Evolutionary conservation across 2,888 invertebrate species (phyloP), one percentile per base, ranked within the genome.

Genomic region (Caenorhabditis virilis): DNA sequence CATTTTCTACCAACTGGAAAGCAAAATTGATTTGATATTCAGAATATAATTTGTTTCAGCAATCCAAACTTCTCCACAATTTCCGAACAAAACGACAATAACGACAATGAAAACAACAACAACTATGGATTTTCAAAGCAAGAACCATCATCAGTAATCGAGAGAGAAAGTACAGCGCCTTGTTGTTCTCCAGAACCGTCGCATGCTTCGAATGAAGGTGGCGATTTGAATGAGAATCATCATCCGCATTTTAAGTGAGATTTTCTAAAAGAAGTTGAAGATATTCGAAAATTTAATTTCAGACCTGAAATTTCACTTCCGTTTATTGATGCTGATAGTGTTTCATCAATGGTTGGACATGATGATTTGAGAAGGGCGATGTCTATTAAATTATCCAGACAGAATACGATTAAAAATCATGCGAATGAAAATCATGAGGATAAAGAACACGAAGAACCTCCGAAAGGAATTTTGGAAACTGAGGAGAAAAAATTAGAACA

Each of bases 261-360:
- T 38, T 36, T 5, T 13, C n/a, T n/a, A n/a, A n/a, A n/a, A n/a
- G n/a, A n/a, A n/a, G n/a, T n/a, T n/a, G n/a, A n/a, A n/a, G n/a
- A n/a, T n/a, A 4, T 36, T 36, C 5, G 36, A 36, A 36, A 7
- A 7, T 41, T 26, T 2, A 18, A 16, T 53, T 64, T 38, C 49
- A 72, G 67, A 50, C 72, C 72, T 9, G 59, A 69, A 42, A 39
- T 73, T 35, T 68, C 69, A 1, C 49, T 81, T 53, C 81, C 79
- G n/a, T 81, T 79, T 66, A 81, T 82, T 51, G 82, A 82, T 61
- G 79, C 79, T 22, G 80, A 78, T 47, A 73, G 71, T 50, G 60
- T 74, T 11, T 66, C 72, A 9, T 76, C 77, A 13, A 56, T 76
- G 55, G 72, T 76, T n/a, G 69, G 73, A 18, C 62, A 66, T 38